These are phyloP conservation scores for Ferrisia virgata DNA, from an alignment of 2,888 invertebrate species.

Conservation along the genomic window DNA sequence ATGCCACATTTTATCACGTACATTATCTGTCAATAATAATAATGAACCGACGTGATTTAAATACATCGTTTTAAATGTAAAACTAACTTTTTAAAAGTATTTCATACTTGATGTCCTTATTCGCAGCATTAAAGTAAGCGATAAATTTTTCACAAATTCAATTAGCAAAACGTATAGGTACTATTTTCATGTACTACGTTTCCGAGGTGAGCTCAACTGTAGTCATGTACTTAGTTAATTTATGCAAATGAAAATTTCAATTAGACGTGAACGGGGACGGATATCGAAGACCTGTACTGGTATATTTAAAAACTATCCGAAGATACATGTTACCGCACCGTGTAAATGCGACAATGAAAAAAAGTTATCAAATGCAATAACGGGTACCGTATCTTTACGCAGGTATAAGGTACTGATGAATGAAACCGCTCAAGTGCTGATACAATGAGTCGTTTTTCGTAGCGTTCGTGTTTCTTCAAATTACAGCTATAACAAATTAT, in stretches of 20 bases:
- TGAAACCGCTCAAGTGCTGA: background rate
- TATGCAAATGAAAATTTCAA: background rate
- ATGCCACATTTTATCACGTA: conserved; percentile 38
- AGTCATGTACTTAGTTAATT: too few species aligned
- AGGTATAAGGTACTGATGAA: background rate
- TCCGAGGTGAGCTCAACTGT: background rate
- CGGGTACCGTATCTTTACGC: too few species aligned
- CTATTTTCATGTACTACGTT: background rate
- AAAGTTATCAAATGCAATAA: background rate
- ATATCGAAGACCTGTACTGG: background rate
- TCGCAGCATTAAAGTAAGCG: background rate
- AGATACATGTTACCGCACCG: background rate
- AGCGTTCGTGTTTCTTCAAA: background rate
- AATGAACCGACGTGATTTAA: conserved; percentile 37
- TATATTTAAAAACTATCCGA: background rate
- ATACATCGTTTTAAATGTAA: background rate
- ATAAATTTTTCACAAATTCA: background rate
- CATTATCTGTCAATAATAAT: conserved; percentile 42
- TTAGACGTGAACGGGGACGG: background rate
- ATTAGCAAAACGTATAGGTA: background rate
- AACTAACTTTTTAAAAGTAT: conserved; percentile 2
- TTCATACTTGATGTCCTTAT: background rate
- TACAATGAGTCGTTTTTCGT: background rate
- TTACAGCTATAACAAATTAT: background rate
- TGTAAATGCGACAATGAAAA: background rate